Evolutionary conservation across 2,797 vertebrate genomes (phyloP).

Genomic region (Arctocebus calabarensis): DNA sequence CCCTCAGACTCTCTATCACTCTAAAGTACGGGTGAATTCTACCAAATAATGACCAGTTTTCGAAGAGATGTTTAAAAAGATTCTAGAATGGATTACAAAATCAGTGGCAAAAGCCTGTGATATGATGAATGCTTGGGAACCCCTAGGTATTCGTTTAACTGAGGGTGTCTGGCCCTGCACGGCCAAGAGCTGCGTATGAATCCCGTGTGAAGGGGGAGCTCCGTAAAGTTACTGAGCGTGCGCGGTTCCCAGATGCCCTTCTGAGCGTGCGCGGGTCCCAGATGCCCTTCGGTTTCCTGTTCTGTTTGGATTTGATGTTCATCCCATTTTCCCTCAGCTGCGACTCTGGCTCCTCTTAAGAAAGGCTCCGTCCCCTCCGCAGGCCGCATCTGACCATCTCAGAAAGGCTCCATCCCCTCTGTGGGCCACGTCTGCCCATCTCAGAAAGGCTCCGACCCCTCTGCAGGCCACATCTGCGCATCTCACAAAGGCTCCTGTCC

Average conservation of each 20-base stretch:
- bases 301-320: background rate
- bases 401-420: background rate
- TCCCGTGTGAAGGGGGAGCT: background rate
- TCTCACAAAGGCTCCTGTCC: background rate
- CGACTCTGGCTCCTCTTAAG: background rate
- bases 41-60: slow-evolving; percentile 13
- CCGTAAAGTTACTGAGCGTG: background rate
- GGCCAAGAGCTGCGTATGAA: background rate
- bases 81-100: slow-evolving; percentile 6
- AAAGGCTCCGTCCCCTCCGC: background rate
- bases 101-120: background rate
- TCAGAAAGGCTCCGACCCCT: background rate
- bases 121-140: background rate
- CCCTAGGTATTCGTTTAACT: background rate
- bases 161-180: background rate
- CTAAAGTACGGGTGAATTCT: background rate
- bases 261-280: no score
- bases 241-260: no score
- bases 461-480: background rate
- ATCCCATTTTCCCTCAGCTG: background rate
- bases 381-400: background rate
- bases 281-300: background rate
- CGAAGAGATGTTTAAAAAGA: background rate
- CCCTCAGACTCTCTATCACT: background rate
- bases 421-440: background rate